Evolutionary conservation across 2,113 vertebrate genomes (phyloP).

Genomic region (Scophthalmus maximus): DNA sequence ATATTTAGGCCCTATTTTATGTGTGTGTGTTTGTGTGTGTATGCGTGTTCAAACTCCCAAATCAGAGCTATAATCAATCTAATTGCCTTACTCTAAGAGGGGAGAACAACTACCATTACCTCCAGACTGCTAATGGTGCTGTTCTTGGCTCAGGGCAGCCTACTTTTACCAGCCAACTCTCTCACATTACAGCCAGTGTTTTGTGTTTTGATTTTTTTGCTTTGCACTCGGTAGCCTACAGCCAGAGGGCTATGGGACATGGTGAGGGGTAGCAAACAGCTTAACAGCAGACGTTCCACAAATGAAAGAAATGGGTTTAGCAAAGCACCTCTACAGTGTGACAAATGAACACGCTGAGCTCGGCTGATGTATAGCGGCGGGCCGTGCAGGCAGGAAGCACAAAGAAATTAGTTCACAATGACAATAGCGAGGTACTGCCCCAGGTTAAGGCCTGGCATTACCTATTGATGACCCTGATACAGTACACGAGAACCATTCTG

Average conservation of each 20-base stretch:
- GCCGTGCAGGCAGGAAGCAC: slow-evolving; percentile 13
- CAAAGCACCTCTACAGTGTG: slow-evolving; percentile 57
- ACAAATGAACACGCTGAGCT: slow-evolving; percentile 68
- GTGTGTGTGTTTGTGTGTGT: neutral
- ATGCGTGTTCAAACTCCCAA: slow-evolving; percentile 12
- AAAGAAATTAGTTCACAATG: slow-evolving; percentile 42
- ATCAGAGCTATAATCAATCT: slow-evolving; percentile 44
- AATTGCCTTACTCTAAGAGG: slow-evolving; percentile 37
- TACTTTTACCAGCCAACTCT: slow-evolving; percentile 62
- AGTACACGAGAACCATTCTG: slow-evolving; percentile 32
- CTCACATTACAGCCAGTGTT: slow-evolving; percentile 63
- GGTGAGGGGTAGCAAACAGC: slow-evolving; percentile 43
- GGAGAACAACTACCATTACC: slow-evolving; percentile 58
- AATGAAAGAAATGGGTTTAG: slow-evolving; percentile 68
- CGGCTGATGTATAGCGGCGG: slow-evolving; percentile 30
- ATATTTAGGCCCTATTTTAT: slow-evolving; percentile 11
- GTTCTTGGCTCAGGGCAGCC: slow-evolving; percentile 57
- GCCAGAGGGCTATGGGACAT: slow-evolving; percentile 48
- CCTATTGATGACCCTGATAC: slow-evolving; percentile 39
- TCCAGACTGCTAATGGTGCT: slow-evolving; percentile 67
- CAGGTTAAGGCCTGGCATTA: slow-evolving; percentile 23
- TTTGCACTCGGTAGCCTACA: slow-evolving; percentile 44
- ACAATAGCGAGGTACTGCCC: slow-evolving; percentile 18
- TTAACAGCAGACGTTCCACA: slow-evolving; percentile 58
- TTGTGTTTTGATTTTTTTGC: too few relatives aligned